These are phyloP conservation scores for Mycteria americana DNA, from an alignment of 2,797 vertebrate genomes.

Conservation along the genomic window DNA sequence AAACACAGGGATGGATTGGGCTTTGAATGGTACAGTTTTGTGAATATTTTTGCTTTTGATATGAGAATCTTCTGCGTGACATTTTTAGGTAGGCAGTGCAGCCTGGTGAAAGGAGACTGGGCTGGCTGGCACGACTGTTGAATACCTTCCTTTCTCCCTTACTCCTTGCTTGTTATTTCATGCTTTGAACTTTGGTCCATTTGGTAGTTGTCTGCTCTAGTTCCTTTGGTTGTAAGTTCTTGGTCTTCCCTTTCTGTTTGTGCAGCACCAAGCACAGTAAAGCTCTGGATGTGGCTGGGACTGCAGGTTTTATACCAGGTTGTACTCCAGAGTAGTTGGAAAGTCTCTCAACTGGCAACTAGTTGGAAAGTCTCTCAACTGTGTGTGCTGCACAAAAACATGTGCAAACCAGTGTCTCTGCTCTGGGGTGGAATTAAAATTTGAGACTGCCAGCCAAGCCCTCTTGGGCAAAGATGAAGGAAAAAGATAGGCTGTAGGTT, in stretches of 20 bases:
- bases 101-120: not conserved
- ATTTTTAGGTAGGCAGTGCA: not conserved
- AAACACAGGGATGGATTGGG: not conserved
- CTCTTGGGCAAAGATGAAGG: not conserved
- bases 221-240: not conserved
- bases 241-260: not conserved
- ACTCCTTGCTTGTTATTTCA: not conserved
- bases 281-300: not conserved
- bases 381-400: not conserved
- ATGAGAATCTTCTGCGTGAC: not conserved
- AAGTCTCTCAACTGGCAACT: not conserved
- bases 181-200: not conserved
- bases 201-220: not conserved
- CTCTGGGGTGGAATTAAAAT: not conserved
- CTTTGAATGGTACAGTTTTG: not conserved
- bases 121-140: not conserved
- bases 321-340: not conserved
- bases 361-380: not conserved
- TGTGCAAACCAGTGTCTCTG: not conserved
- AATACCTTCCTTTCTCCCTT: not conserved
- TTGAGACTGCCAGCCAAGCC: not conserved
- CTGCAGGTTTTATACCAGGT: not conserved
- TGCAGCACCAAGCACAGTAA: not conserved
- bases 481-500: not conserved
- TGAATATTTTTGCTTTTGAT: not conserved